Base-by-base conservation (phyloP, 1,140 invertebrate genomes). In the Cyclina sinensis region DNA sequence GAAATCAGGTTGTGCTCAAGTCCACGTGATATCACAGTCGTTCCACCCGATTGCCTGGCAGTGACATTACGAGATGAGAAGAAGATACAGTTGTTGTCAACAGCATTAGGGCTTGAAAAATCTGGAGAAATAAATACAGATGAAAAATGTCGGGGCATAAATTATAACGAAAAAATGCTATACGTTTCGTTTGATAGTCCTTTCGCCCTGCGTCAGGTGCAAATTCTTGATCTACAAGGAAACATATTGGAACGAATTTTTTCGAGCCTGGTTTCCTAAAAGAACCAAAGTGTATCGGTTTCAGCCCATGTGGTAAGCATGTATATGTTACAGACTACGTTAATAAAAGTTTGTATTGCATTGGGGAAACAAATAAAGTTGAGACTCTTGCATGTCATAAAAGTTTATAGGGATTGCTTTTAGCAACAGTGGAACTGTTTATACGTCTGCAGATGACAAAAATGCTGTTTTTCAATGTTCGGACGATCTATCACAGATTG, bases 201-300 rank as follows among this genome's bases (percentile, higher is more conserved):
- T n/a, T 27, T 18, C 24, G 57, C n/a, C n/a, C n/a, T n/a, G 24
- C n/a, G n/a, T 5, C 18, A 62, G 9, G 27, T 62, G 5, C 5
- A 62, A 27, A 62, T 62, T 11, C n/a, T 62, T 5, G 27, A 24
- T 5, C 24, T 62, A 11, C 24, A 62, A 18, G 57, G 57, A 27
- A 7, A 62, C 24, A n/a, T 62, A 27, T 24, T 62, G 3, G 7
- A n/a, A 18, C 9, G 7, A 27, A 27, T 62, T 27, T n/a, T n/a
- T n/a, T n/a, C n/a, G n/a, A n/a, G n/a, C n/a, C n/a, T n/a, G n/a
- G n/a, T n/a, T n/a, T n/a, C n/a, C n/a, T n/a, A n/a, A n/a, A n/a
- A n/a, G 24, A 62, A 62, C 57, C 57, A 62, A 62, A 62, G n/a
- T 62, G 57, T 27, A 24, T 24, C 24, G 57, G n/a, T 62, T 62